phyloP scores from a whole-genome alignment of 2,888 invertebrate species.

The Megaustenia siamemsis region DNA sequence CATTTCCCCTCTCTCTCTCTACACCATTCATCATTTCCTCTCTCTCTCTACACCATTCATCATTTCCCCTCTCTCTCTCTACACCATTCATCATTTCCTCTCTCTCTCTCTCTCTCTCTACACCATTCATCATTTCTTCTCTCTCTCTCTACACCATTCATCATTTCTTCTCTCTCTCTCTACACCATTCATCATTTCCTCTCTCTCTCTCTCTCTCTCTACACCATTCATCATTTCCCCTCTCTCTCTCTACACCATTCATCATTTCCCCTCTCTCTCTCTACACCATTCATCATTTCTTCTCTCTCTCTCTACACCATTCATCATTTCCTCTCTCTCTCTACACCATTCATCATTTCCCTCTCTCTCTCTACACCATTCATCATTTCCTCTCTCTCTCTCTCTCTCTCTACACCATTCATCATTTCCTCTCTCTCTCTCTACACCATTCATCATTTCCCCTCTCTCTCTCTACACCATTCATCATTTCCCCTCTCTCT shows the following conservation, averaged over 20 bases:
- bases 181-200: neutral
- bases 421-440: neutral
- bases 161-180: neutral
- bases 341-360: no score
- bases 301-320: no score
- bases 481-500: neutral
- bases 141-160: slow-evolving; percentile 9
- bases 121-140: neutral
- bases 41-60: no score
- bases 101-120: slow-evolving; percentile 21
- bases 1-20: neutral
- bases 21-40: no score
- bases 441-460: no score
- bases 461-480: neutral
- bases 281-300: no score
- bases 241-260: no score
- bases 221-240: no score
- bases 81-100: neutral
- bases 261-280: neutral
- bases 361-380: neutral
- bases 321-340: no score
- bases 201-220: slow-evolving; percentile 37
- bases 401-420: no score
- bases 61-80: neutral
- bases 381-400: slow-evolving; percentile 8